These are phyloP conservation scores for Artibeus lituratus DNA, from an alignment of 2,797 vertebrate species.

Conservation along the genomic window DNA sequence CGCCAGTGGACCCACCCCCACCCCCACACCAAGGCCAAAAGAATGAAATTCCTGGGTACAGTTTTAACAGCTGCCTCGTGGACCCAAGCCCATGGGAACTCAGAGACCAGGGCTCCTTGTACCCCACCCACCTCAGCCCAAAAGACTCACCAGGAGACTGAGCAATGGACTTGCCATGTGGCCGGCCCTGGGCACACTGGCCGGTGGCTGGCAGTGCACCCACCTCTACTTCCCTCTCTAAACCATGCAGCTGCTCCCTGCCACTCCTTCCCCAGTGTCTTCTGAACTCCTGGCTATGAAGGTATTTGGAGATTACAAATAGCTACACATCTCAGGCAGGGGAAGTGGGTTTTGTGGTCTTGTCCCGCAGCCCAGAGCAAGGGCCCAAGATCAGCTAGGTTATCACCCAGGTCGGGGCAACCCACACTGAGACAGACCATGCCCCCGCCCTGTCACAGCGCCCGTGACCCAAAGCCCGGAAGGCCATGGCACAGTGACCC, in stretches of 20 bases:
- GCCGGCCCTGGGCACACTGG: not conserved
- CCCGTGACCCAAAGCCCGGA: not conserved
- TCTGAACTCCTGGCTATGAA: not conserved
- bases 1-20: too few species aligned
- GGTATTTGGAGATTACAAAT: not conserved
- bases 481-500: not conserved
- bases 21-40: too few species aligned
- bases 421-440: not conserved
- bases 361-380: not conserved
- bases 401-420: accelerated
- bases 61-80: not conserved
- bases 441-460: not conserved
- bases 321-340: not conserved
- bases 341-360: not conserved
- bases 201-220: not conserved
- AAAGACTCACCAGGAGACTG: not conserved
- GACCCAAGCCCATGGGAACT: not conserved
- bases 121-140: too few species aligned
- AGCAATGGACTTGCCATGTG: not conserved
- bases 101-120: too few species aligned
- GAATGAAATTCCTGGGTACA: too few species aligned
- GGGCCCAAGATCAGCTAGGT: not conserved
- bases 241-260: accelerated
- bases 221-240: not conserved
- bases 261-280: not conserved